These are phyloP conservation scores for Mystacides longicornis DNA, from an alignment of 2,888 invertebrate species.

Conservation along the genomic window DNA sequence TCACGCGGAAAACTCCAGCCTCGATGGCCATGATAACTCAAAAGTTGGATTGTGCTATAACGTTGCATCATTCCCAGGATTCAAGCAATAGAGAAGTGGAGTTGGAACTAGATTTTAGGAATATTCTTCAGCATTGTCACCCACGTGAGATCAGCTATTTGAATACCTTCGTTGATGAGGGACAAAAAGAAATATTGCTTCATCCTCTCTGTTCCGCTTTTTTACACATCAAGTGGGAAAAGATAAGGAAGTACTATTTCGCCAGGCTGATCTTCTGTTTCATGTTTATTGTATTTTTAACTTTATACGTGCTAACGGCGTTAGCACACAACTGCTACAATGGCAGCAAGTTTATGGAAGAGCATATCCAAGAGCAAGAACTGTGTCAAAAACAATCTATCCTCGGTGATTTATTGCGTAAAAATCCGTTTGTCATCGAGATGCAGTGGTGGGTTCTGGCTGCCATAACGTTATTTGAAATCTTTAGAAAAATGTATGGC, in stretches of 20 bases:
- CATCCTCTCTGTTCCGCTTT: conserved; percentile 86
- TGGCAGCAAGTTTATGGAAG: conserved; percentile 68
- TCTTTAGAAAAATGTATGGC: conserved; percentile 72
- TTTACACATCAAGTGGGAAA: conserved; percentile 82
- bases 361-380: conserved; percentile 63
- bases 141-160: conserved; percentile 79
- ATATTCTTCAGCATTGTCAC: conserved; percentile 73
- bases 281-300: conserved; percentile 72
- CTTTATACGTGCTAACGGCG: conserved; percentile 73
- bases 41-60: conserved; percentile 74
- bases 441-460: conserved; percentile 79
- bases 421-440: conserved; percentile 70
- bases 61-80: conserved; percentile 69
- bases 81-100: conserved; percentile 74
- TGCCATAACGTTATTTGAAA: conserved; percentile 71
- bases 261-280: conserved; percentile 71
- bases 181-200: conserved; percentile 77
- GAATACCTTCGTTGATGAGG: conserved; percentile 81
- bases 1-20: conserved; percentile 79
- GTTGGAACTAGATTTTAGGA: conserved; percentile 73
- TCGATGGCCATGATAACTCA: conserved; percentile 76
- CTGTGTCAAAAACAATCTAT: conserved; percentile 73
- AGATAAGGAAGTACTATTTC: conserved; percentile 81
- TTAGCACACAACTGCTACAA: conserved; percentile 81
- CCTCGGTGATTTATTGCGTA: conserved; percentile 64